Conservation (phyloP, 2,113 vertebrate genomes). For the Crotalus viridis region DNA sequence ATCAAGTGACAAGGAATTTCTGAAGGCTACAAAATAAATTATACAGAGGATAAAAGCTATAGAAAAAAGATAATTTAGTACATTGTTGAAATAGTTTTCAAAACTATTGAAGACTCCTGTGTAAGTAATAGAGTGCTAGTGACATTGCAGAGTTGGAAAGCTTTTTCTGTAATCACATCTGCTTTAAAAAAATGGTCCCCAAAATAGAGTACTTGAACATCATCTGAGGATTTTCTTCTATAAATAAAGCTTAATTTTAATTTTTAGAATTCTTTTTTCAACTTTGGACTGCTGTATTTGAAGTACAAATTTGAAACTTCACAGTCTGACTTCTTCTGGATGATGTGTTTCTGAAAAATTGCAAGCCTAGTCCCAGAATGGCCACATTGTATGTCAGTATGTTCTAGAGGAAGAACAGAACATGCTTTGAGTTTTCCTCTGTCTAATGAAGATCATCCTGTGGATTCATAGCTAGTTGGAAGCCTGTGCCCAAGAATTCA, state of each 20-base stretch:
- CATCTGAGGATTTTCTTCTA: constrained; percentile 23
- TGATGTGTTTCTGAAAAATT: neutral
- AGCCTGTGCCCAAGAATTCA: neutral
- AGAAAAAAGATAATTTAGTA: neutral
- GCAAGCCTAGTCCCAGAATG: neutral
- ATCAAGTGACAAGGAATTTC: neutral
- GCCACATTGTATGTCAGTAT: neutral
- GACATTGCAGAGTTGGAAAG: constrained; percentile 17
- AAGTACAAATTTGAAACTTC: neutral
- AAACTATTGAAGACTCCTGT: neutral
- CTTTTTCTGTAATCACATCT: neutral
- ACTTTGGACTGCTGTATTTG: neutral
- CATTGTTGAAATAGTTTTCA: neutral
- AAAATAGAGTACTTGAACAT: neutral
- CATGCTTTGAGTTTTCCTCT: neutral
- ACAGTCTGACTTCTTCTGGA: neutral
- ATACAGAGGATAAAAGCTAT: neutral
- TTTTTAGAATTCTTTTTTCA: neutral
- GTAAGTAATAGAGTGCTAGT: neutral
- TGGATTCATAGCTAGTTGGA: neutral
- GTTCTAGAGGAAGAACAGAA: neutral
- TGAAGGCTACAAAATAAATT: neutral
- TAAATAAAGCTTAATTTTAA: neutral
- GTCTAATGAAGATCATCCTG: neutral
- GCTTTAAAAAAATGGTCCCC: constrained; percentile 9